phyloP scores from a whole-genome alignment of 2,113 vertebrate genomes.

The Tyto alba region DNA sequence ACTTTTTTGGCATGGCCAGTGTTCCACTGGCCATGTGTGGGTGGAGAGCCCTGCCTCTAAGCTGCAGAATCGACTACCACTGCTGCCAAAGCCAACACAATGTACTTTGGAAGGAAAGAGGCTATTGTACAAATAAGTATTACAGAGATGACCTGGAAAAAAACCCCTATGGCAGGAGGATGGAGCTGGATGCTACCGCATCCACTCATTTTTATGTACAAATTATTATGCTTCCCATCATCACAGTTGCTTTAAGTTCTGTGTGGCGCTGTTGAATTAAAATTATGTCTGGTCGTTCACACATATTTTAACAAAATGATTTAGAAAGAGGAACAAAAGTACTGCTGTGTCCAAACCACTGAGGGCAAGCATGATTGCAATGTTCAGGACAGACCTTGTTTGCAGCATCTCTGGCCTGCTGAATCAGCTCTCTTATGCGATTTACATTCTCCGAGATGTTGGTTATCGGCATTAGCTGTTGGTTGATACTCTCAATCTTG shows the following conservation, averaged over 20 bases:
- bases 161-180: background rate
- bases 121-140: background rate
- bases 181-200: background rate
- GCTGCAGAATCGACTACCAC: background rate
- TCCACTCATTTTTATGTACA: background rate
- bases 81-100: background rate
- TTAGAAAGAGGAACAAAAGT: background rate
- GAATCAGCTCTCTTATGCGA: conserved; percentile 90
- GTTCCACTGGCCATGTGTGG: accelerated
- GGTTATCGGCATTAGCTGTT: conserved; percentile 74
- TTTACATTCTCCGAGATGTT: conserved; percentile 89
- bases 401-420: conserved; percentile 89
- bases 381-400: conserved; percentile 80
- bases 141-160: background rate
- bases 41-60: background rate
- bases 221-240: background rate
- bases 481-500: conserved; percentile 84
- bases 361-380: background rate
- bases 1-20: background rate
- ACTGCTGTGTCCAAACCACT: background rate
- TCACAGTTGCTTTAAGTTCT: background rate
- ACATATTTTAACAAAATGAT: background rate
- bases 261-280: background rate
- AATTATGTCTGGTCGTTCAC: background rate
- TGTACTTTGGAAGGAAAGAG: background rate